phyloP scores from a whole-genome alignment of 2,113 vertebrate species.

The Sander lucioperca region DNA sequence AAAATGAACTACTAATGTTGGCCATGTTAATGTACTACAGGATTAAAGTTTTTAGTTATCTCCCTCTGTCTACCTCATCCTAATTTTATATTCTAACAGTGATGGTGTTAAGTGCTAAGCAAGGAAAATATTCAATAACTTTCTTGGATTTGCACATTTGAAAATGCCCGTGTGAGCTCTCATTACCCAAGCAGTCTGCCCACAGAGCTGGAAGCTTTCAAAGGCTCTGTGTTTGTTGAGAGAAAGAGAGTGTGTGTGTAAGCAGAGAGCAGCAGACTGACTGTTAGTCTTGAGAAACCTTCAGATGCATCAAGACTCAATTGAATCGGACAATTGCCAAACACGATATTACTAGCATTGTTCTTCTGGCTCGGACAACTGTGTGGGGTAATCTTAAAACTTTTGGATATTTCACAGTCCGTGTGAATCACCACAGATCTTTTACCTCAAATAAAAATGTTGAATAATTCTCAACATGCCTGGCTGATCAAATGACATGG shows the following conservation, averaged over 20 bases:
- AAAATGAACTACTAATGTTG: neutral
- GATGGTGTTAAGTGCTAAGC: neutral
- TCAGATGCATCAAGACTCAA: neutral
- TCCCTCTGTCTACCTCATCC: neutral
- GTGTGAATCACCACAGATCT: conserved; percentile 51
- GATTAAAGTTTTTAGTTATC: neutral
- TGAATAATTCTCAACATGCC: conserved; percentile 52
- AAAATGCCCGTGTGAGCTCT: conserved; percentile 15
- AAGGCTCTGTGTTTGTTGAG: conserved; percentile 31
- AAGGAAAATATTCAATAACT: neutral
- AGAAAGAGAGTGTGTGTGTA: neutral
- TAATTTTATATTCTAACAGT: neutral
- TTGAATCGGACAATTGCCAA: neutral
- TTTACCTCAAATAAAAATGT: conserved; percentile 37
- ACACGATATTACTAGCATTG: neutral
- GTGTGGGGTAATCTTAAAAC: conserved; percentile 49
- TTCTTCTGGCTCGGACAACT: neutral
- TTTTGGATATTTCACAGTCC: conserved; percentile 24
- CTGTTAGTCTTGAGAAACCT: conserved; percentile 9
- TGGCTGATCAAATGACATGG: neutral
- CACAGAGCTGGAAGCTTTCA: conserved; percentile 26
- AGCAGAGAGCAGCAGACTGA: neutral
- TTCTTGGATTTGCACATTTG: conserved; percentile 31
- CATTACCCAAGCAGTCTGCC: conserved; percentile 22
- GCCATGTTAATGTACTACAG: neutral